Evolutionary conservation across 2,888 invertebrate species (phyloP).

Genomic region (Callimorpha dominula): DNA sequence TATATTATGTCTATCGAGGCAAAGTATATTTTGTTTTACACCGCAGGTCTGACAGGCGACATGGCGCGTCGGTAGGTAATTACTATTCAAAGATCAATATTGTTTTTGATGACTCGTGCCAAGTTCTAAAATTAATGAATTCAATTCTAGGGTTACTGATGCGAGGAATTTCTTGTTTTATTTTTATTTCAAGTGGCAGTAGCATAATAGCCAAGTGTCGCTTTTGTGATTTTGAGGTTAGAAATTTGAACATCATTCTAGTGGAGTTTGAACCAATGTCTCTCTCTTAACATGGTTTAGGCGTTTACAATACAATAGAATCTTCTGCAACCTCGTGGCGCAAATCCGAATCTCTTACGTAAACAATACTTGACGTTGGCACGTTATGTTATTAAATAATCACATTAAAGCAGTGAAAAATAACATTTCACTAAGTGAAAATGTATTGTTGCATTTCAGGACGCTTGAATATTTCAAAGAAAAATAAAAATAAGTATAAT

Average conservation of each 20-base stretch:
- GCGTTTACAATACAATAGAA: too few species aligned
- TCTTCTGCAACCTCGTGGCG: too few species aligned
- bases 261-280: too few species aligned
- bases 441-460: too few species aligned
- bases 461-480: too few species aligned
- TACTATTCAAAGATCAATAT: neutral
- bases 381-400: too few species aligned
- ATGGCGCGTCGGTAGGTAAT: neutral
- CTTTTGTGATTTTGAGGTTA: neutral
- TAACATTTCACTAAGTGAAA: too few species aligned
- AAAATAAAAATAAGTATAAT: too few species aligned
- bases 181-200: neutral
- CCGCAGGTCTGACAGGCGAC: neutral
- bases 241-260: neutral
- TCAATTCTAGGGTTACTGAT: conserved; percentile 15
- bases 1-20: neutral
- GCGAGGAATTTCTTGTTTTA: neutral
- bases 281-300: too few species aligned
- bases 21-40: neutral
- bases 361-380: too few species aligned
- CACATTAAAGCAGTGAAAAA: too few species aligned
- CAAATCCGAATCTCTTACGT: too few species aligned
- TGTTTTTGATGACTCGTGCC: neutral
- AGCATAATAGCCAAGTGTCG: neutral
- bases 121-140: neutral